Evolutionary conservation across 1,140 invertebrate genomes (phyloP).

Genomic region (Octopus bimaculoides): DNA sequence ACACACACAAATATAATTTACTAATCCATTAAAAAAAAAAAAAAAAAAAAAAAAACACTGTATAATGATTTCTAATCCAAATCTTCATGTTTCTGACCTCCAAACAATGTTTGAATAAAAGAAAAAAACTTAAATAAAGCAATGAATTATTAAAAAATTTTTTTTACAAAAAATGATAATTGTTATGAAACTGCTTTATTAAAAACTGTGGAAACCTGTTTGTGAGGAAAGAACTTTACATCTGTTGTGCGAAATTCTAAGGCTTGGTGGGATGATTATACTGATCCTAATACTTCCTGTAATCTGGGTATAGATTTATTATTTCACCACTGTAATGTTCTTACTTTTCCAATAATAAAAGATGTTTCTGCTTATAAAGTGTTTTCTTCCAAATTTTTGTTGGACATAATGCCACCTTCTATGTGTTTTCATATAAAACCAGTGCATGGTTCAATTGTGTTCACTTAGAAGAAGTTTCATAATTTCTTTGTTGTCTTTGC

Average conservation of each 20-base stretch:
- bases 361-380: neutral
- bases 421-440: no score
- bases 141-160: neutral
- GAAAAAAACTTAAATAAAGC: neutral
- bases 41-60: no score
- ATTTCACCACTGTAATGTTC: neutral
- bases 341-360: constrained; percentile 8
- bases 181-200: neutral
- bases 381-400: constrained; percentile 9
- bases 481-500: no score
- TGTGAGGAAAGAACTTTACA: no score
- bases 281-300: neutral
- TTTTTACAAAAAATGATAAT: neutral
- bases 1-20: no score
- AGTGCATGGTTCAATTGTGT: no score
- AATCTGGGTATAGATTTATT: neutral
- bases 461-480: no score
- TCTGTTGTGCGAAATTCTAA: no score
- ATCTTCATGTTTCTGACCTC: no score
- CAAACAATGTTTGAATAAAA: neutral
- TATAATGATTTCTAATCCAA: no score
- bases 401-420: neutral
- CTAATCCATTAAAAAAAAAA: no score
- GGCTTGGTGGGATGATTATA: neutral
- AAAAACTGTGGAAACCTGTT: no score